Evolutionary conservation across 2,888 invertebrate genomes (phyloP).

Genomic region (Apodemia hepburni): DNA sequence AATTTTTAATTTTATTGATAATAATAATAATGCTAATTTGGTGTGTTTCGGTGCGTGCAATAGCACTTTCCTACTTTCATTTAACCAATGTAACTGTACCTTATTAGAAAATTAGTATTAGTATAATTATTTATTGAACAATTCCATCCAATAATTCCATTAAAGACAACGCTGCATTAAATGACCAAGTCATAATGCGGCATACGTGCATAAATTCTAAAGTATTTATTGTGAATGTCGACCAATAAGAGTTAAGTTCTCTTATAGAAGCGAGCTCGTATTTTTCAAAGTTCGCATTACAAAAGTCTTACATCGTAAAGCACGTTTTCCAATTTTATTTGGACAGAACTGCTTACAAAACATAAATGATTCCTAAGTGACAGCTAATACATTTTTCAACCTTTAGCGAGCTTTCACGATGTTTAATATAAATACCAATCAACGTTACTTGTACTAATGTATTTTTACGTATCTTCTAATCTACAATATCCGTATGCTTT

Average conservation of each 20-base stretch:
- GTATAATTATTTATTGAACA: slow-evolving; percentile 45
- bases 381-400: slow-evolving; percentile 52
- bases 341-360: slow-evolving; percentile 35
- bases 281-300: slow-evolving; percentile 29
- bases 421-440: slow-evolving; percentile 38
- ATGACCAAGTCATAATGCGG: slow-evolving; percentile 34
- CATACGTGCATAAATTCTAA: slow-evolving; percentile 22
- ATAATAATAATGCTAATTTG: slow-evolving; percentile 56
- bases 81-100: slow-evolving; percentile 54
- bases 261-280: slow-evolving; percentile 29
- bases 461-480: slow-evolving; percentile 51
- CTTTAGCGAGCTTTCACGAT: slow-evolving; percentile 65
- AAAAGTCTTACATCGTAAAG: slow-evolving; percentile 30
- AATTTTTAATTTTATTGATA: slow-evolving; percentile 50
- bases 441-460: slow-evolving; percentile 43
- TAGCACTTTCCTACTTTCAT: slow-evolving; percentile 72
- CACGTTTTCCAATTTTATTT: slow-evolving; percentile 30
- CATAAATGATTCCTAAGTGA: slow-evolving; percentile 33
- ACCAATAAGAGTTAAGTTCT: slow-evolving; percentile 32
- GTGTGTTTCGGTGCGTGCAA: slow-evolving; percentile 76
- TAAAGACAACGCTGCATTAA: slow-evolving; percentile 39
- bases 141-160: slow-evolving; percentile 74
- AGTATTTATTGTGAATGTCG: slow-evolving; percentile 30
- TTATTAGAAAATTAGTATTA: slow-evolving; percentile 52
- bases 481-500: slow-evolving; percentile 59